Conservation (phyloP, 2,797 vertebrate genomes). For the Aldrovandia affinis region DNA sequence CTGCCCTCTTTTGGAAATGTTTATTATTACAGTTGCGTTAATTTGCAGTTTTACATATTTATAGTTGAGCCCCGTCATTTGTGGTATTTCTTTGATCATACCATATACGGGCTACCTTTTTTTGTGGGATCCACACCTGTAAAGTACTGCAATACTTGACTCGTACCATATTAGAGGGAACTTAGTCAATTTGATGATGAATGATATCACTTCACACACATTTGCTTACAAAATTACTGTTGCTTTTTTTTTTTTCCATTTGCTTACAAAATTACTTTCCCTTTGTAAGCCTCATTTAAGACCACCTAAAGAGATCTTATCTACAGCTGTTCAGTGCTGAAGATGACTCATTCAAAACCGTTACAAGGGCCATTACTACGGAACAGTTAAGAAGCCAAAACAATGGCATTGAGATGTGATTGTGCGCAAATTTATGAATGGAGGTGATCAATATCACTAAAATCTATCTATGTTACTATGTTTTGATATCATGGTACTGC, state of each 20-base stretch:
- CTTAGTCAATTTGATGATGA: no score
- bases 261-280: no score
- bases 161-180: no score
- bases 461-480: not conserved
- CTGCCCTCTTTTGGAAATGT: slow-evolving; percentile 20
- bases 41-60: not conserved
- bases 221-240: no score
- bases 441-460: not conserved
- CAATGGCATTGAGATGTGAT: not conserved
- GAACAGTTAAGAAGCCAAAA: not conserved
- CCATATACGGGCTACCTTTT: not conserved
- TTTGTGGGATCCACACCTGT: not conserved
- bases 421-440: not conserved
- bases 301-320: no score
- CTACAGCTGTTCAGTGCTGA: no score
- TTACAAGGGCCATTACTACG: not conserved
- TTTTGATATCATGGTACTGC: not conserved
- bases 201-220: no score
- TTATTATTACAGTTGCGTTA: not conserved
- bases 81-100: not conserved
- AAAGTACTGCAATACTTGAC: no score
- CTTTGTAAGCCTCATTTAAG: no score
- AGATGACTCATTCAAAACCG: not conserved
- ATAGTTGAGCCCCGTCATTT: not conserved
- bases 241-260: no score